These are phyloP conservation scores for Amblyornis subalaris DNA, from an alignment of 2,113 vertebrate genomes.

Conservation along the genomic window DNA sequence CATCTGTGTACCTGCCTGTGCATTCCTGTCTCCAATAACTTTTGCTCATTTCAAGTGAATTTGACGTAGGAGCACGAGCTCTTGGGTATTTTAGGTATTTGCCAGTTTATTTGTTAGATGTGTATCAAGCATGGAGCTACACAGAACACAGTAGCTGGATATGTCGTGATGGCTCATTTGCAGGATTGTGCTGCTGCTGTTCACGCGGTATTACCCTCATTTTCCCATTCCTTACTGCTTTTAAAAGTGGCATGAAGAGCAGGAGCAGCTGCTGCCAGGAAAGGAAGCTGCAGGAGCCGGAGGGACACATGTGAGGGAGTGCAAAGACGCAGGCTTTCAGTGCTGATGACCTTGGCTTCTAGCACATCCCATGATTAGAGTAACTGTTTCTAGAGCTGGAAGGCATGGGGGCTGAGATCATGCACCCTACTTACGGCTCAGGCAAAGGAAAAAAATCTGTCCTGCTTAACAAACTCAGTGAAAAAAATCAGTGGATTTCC, in stretches of 20 bases:
- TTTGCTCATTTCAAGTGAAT: neutral
- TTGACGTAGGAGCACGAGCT: neutral
- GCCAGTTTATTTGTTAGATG: neutral
- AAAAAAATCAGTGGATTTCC: neutral
- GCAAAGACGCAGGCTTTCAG: neutral
- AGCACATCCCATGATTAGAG: neutral
- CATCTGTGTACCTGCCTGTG: neutral
- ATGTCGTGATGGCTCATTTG: neutral
- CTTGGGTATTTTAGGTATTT: neutral
- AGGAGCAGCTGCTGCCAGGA: slow-evolving; percentile 15
- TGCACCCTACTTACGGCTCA: neutral
- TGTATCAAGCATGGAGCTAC: neutral
- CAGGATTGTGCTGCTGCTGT: neutral
- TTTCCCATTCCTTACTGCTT: neutral
- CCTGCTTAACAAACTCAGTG: neutral
- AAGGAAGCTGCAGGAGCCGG: neutral
- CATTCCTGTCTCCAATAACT: neutral
- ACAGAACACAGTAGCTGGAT: neutral
- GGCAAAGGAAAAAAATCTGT: neutral
- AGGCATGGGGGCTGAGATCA: neutral
- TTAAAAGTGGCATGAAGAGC: neutral
- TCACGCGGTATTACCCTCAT: neutral
- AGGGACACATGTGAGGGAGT: neutral
- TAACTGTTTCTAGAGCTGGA: neutral
- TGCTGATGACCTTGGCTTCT: neutral